Percentiles rank a stretch among this genome's conserved stretches.
Evolutionary conservation across 2,888 invertebrate species (phyloP).

Genomic region (Tenthredo distinguenda): DNA sequence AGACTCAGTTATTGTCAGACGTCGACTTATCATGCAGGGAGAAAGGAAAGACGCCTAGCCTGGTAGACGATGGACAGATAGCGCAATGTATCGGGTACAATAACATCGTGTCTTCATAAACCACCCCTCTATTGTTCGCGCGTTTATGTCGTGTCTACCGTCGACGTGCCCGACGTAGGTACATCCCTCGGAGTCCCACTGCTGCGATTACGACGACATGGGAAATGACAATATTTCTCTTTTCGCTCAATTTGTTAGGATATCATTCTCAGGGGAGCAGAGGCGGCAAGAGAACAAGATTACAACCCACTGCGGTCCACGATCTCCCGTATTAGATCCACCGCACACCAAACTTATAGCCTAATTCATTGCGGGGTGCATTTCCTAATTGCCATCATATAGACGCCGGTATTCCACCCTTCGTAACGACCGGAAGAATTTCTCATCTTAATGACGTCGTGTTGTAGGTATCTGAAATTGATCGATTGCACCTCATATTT

Average conservation of each 20-base stretch:
- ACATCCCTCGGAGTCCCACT: constrained; percentile 7
- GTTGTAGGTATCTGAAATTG: constrained; percentile 4
- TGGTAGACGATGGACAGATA: constrained; percentile 1
- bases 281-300: neutral
- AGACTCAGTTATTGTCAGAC: neutral
- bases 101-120: constrained; percentile 11
- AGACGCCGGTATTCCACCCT: neutral
- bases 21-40: neutral
- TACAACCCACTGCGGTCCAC: constrained; percentile 6
- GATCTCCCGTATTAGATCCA: neutral
- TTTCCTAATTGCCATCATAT: constrained; percentile 32
- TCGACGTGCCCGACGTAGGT: constrained; percentile 1
- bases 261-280: constrained; percentile 27
- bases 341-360: neutral
- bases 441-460: constrained; percentile 1
- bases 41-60: neutral
- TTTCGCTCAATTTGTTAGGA: constrained; percentile 46
- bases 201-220: constrained; percentile 28
- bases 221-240: constrained; percentile 44
- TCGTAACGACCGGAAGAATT: neutral
- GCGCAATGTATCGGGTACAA: constrained; percentile 11
- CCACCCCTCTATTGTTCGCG: constrained; percentile 8
- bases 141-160: constrained; percentile 18
- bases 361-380: constrained; percentile 37
- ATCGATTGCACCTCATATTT: neutral